These are phyloP conservation scores for Venusia cambrica DNA, from an alignment of 2,888 invertebrate genomes.

Conservation along the genomic window DNA sequence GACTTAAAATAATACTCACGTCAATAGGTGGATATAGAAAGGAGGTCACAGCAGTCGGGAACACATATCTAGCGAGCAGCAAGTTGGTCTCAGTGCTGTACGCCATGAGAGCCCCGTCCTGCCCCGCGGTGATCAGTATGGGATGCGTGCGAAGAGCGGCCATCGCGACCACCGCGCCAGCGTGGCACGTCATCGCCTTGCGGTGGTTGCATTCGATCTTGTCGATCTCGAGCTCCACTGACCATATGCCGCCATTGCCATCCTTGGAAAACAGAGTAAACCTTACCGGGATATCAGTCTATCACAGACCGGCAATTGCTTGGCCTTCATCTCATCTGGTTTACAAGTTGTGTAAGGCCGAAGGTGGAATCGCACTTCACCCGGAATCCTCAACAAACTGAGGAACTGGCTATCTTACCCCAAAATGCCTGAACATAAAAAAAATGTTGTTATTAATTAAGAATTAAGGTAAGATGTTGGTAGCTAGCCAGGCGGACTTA, in stretches of 20 bases:
- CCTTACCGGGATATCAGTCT: too few relatives aligned
- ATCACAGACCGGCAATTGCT: too few relatives aligned
- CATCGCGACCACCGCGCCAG: slow-evolving; percentile 86
- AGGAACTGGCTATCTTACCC: too few relatives aligned
- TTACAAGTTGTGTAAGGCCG: too few relatives aligned
- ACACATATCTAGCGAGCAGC: slow-evolving; percentile 81
- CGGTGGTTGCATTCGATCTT: slow-evolving; percentile 62
- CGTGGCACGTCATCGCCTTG: slow-evolving; percentile 85
- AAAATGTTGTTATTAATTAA: too few relatives aligned
- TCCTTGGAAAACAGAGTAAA: slow-evolving; percentile 86
- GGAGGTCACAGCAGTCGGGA: slow-evolving; percentile 76
- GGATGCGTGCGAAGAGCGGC: slow-evolving; percentile 85
- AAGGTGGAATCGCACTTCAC: too few relatives aligned
- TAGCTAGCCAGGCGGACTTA: too few relatives aligned
- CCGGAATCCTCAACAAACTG: too few relatives aligned
- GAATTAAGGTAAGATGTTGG: too few relatives aligned
- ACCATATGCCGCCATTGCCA: slow-evolving; percentile 89
- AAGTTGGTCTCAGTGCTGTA: slow-evolving; percentile 84
- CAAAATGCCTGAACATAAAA: too few relatives aligned
- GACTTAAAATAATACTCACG: too few relatives aligned
- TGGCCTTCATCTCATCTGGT: too few relatives aligned
- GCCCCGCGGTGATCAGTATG: slow-evolving; percentile 86
- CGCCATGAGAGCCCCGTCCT: slow-evolving; percentile 86
- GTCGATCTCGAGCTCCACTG: slow-evolving; percentile 67
- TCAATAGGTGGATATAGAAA: slow-evolving; percentile 87